A percentile compares a stretch with the other conserved stretches of the same genome.
These are phyloP conservation scores for Ophioderma brevispina DNA, from an alignment of 35 echinoderm and acorn worm species.

Conservation along the genomic window DNA sequence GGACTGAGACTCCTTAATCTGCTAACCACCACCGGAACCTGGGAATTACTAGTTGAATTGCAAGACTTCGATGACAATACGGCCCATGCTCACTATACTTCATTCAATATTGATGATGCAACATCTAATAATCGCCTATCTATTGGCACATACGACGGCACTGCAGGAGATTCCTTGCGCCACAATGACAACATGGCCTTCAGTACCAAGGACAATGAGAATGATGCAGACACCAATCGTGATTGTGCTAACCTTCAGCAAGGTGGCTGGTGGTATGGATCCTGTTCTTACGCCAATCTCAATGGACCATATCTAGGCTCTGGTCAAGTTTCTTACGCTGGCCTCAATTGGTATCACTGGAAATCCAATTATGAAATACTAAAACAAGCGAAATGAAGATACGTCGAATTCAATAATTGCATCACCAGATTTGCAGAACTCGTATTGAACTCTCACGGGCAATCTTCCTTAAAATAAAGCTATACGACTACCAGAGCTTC, in stretches of 20 bases:
- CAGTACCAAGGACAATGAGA: not conserved
- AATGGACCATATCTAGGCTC: not conserved
- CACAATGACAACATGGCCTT: not conserved
- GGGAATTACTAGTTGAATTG: not conserved
- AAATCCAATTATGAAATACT: not conserved
- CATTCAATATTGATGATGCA: not conserved
- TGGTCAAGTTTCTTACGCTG: too few species aligned
- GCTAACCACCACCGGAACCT: not conserved
- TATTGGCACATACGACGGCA: not conserved
- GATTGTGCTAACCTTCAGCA: not conserved
- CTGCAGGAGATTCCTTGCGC: not conserved
- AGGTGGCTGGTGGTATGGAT: constrained; percentile 18
- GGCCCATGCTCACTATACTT: not conserved
- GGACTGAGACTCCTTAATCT: constrained; percentile 30
- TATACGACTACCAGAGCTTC: too few species aligned
- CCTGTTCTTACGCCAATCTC: not conserved
- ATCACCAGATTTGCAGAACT: too few species aligned
- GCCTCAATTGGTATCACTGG: not conserved
- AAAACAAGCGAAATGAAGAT: not conserved
- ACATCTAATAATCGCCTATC: not conserved
- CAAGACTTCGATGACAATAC: not conserved
- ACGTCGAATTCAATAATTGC: too few species aligned
- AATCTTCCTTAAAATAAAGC: too few species aligned
- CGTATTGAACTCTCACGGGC: too few species aligned
- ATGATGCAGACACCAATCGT: not conserved